Conservation (phyloP, 2,113 vertebrate species). For the Cinclus mexicanus region DNA sequence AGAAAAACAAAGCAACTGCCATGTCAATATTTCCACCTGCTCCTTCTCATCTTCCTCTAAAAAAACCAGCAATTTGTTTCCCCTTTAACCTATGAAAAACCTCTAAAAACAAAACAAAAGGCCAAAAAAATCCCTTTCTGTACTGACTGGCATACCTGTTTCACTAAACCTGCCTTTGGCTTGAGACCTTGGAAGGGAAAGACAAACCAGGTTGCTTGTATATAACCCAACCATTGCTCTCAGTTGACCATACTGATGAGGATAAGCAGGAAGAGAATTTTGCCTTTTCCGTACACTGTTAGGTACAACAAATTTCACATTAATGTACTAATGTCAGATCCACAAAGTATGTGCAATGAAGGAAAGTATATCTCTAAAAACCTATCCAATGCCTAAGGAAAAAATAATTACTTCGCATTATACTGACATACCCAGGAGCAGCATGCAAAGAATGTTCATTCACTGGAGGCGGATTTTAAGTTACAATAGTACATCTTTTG, state of each 20-base stretch:
- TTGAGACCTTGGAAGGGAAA: not conserved
- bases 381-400: not conserved
- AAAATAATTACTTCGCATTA: not conserved
- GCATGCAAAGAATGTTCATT: not conserved
- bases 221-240: not conserved
- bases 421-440: not conserved
- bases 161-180: not conserved
- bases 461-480: not conserved
- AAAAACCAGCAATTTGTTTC: not conserved
- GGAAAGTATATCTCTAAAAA: not conserved
- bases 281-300: not conserved
- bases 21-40: not conserved
- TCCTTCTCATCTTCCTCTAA: not conserved
- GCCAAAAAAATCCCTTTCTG: not conserved
- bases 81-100: not conserved
- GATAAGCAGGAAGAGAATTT: not conserved
- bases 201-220: not conserved
- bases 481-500: not conserved
- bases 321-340: not conserved
- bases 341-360: not conserved
- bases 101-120: not conserved
- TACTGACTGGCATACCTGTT: not conserved
- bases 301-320: not conserved
- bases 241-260: not conserved
- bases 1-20: not conserved